Base-by-base conservation (phyloP, 2,113 vertebrate species). In the Microtus richardsoni region DNA sequence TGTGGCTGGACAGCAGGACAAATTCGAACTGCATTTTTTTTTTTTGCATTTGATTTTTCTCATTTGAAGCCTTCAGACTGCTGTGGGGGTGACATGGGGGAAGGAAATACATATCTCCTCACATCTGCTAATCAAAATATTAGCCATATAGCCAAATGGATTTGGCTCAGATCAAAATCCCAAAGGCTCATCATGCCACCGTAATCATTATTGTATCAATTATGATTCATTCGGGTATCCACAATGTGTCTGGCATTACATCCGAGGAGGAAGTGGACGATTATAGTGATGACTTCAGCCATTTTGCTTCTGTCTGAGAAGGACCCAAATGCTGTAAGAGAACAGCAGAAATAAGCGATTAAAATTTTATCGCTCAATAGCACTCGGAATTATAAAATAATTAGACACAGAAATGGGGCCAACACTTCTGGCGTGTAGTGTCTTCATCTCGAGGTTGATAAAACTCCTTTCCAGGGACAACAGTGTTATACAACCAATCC, bases 51-150 rank as follows among this genome's bases (percentile, higher is more conserved):
- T 92, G 54, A 73, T 92, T 96, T 94, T 96, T 95, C 87, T 94
- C 60, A 74, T 93, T 96, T 96, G 80, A 90, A 96, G 64, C 88
- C 95, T 94, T 98, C 93, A 97, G 95, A 95, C 79, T 90, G 92
- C 86, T 92, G 64, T 90, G 84, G 70, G 87, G 95, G 97, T 96
- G 95, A 93, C 0, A 1, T 92, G 77, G 96, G 94, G 91, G 70
- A 96, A 97, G 95, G 74, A 96, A 93, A 94, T 92, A 89, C 88
- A 96, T 94, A 93, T 96, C 90, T 80, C 30, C 89, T 94, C 95
- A 93, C 93, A 97, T 95, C 95, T 97, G 96, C 84, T 95, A 64
- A 85, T 95, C 80, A 97, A 54, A 97, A 96, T 90, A 95, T 88
- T 94, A 88, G 58, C 90, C 92, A 74, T 90, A 49, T 84, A 96